Base-by-base conservation (phyloP, 1,140 invertebrate genomes). In the Drosophila sulfurigaster region DNA sequence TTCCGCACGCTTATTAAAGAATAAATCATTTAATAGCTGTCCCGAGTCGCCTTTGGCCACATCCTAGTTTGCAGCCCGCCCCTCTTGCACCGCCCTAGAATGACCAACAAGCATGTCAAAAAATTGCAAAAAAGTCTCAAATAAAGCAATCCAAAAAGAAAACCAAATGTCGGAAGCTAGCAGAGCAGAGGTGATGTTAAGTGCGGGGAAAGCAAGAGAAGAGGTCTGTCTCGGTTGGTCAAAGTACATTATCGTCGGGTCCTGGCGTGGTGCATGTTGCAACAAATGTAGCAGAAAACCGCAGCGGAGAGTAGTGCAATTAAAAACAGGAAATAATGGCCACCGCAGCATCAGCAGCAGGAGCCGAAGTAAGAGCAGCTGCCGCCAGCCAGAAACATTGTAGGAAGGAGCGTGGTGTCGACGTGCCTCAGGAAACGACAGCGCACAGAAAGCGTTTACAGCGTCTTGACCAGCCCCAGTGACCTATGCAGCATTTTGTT, bases 231-330 rank as follows among this genome's bases (percentile, higher is more conserved):
- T 49, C 48, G 60, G 43, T 62, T 88, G 62, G 74, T 67, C 80
- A 87, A 88, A 87, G 82, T 87, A 80, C 82, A 87, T 87, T 87
- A 87, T 88, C 82, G 82, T 80, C 73, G 59, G 43, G 51, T 41
- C 54, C 70, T 65, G 81, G 66, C 76, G 66, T 81, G 56, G 54
- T 78, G 77, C 77, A 80, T 74, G 85, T 78, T 78, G 83, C 81
- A 88, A 88, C 83, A 89, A 88, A 88, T 88, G 85, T 88, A 85
- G 83, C 83, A 89, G 85, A 89, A 88, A 88, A 88, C 83, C 83
- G 78, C 83, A 88, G 78, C 83, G 71, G 85, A 89, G 85, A 88
- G 83, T 75, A 88, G 85, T 89, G 85, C 83, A 88, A 89, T 88
- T 88, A 88, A 88, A 89, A 89, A 78, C 83, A 89, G 83, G 83